Conservation (phyloP, 2,113 vertebrate species). For the Pterophyllum scalare region DNA sequence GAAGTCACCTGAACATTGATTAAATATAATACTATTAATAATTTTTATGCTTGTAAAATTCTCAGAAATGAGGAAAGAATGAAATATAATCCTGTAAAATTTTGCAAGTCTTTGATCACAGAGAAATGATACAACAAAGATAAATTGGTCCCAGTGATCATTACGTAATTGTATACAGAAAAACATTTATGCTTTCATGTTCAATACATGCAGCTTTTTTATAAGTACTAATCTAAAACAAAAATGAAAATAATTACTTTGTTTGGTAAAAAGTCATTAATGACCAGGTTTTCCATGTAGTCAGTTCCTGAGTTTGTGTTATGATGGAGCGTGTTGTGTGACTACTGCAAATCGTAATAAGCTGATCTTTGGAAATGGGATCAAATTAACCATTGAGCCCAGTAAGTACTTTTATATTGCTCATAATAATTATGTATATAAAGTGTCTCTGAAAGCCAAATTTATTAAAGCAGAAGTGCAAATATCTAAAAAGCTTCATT, state of each 20-base stretch:
- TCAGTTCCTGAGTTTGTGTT: background rate
- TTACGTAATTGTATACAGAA: too few species aligned
- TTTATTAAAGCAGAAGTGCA: background rate
- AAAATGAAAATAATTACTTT: too few species aligned
- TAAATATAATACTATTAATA: background rate
- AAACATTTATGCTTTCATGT: too few species aligned
- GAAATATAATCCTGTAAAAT: background rate
- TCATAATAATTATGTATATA: background rate
- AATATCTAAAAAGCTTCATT: too few species aligned
- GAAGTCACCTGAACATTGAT: background rate
- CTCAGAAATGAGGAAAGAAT: rapidly evolving
- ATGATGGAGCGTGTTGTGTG: background rate
- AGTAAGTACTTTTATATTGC: background rate
- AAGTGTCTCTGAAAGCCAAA: background rate
- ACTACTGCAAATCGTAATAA: rapidly evolving
- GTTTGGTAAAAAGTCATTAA: too few species aligned
- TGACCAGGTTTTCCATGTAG: background rate
- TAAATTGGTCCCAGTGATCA: too few species aligned
- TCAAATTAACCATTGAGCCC: conserved; percentile 17
- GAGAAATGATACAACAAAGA: background rate
- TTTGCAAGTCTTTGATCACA: background rate
- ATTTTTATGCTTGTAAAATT: background rate
- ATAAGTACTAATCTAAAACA: too few species aligned
- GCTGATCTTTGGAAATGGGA: conserved; percentile 24
- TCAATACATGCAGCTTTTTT: too few species aligned